phyloP scores from a whole-genome alignment of 2,113 vertebrate species.

The Rhinolophus sinicus region DNA sequence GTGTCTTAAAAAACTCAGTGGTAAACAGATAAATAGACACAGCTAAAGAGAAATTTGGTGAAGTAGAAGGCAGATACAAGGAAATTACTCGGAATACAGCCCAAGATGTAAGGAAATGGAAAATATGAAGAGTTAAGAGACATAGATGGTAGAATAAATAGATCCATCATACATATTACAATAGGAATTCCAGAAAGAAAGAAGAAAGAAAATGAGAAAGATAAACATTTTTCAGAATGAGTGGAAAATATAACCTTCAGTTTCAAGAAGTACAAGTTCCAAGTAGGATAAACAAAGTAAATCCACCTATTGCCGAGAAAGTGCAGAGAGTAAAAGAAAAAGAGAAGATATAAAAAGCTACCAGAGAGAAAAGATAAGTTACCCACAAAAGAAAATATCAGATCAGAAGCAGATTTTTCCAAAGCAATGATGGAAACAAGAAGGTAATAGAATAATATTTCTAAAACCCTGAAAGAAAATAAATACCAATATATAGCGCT shows the following conservation, averaged over 20 bases:
- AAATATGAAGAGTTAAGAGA: background rate
- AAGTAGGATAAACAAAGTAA: background rate
- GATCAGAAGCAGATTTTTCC: background rate
- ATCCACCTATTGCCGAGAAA: background rate
- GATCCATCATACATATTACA: background rate
- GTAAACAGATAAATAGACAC: background rate
- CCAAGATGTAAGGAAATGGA: background rate
- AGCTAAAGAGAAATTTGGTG: background rate
- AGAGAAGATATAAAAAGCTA: background rate
- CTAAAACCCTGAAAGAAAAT: background rate
- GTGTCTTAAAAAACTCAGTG: constrained; percentile 76
- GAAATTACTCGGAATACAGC: background rate
- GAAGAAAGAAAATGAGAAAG: background rate
- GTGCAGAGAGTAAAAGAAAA: background rate
- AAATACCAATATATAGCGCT: background rate
- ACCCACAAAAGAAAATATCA: background rate
- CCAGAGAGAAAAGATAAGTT: background rate
- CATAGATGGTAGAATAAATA: background rate
- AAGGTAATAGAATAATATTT: background rate
- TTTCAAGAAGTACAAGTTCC: background rate
- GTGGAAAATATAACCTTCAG: background rate
- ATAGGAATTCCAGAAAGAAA: constrained; percentile 1
- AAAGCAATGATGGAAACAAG: background rate
- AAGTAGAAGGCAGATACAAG: background rate
- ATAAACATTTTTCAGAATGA: background rate